Evolutionary conservation across 2,888 invertebrate species (phyloP).

Genomic region (Tuta absoluta): DNA sequence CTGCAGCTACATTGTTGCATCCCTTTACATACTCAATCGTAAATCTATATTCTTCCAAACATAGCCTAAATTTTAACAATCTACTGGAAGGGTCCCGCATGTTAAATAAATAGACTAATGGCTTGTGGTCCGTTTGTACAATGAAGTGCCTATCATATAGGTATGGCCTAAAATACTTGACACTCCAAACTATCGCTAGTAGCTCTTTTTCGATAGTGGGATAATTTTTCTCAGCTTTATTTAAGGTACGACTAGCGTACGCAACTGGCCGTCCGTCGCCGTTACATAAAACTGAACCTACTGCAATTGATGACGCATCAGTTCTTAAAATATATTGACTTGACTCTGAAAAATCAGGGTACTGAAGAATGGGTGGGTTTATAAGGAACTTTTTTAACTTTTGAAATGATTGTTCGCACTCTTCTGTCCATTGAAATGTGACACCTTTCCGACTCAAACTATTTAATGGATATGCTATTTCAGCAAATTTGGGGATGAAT

Average conservation of each 20-base stretch:
- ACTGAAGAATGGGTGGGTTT: no score
- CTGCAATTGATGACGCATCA: no score
- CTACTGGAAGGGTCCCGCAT: conserved; percentile 13
- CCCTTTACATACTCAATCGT: conserved; percentile 32
- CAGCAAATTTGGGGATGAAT: conserved; percentile 31
- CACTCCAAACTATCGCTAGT: conserved; percentile 23
- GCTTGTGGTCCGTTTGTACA: conserved; percentile 13
- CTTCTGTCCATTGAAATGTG: conserved; percentile 22
- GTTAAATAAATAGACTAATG: conserved; percentile 4
- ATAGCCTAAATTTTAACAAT: conserved; percentile 5
- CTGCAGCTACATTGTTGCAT: conserved; percentile 27
- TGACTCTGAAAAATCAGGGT: no score
- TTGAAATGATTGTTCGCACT: conserved; percentile 28
- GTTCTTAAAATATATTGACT: no score
- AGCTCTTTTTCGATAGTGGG: conserved; percentile 29
- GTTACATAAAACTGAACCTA: conserved; percentile 12
- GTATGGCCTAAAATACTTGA: conserved; percentile 27
- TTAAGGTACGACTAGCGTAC: conserved; percentile 34
- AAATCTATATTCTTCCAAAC: conserved; percentile 27
- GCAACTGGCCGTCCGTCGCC: conserved; percentile 30
- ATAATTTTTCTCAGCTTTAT: conserved; percentile 28
- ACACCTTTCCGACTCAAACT: conserved; percentile 30
- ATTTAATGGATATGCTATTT: conserved; percentile 31
- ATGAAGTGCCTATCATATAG: background rate
- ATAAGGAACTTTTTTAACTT: conserved; percentile 21